Percentiles rank a stretch among this genome's conserved stretches.
phyloP scores from a whole-genome alignment of 2,113 vertebrate genomes.

The Mobula hypostoma region DNA sequence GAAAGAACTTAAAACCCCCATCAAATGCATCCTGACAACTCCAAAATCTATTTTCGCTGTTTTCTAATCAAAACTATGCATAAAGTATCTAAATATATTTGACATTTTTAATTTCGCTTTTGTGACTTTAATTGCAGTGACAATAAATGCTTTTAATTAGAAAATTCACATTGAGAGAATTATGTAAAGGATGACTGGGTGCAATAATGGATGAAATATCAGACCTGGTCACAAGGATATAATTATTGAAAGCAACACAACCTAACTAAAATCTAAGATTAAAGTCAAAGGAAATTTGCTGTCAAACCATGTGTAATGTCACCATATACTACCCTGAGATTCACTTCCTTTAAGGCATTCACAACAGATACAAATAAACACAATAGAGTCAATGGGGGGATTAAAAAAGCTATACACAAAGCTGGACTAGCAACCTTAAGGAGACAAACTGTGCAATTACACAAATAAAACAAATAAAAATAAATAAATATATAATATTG shows the following conservation, averaged over 20 bases:
- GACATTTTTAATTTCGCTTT: neutral
- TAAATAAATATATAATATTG: too few species aligned
- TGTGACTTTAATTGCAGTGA: neutral
- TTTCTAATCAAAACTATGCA: neutral
- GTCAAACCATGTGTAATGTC: too few species aligned
- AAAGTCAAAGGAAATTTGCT: neutral
- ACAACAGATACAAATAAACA: too few species aligned
- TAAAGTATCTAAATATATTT: neutral
- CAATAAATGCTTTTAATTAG: neutral
- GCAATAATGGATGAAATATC: neutral
- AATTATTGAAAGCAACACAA: neutral
- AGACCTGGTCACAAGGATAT: neutral
- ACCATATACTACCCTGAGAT: too few species aligned
- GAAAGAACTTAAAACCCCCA: neutral
- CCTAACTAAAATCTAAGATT: neutral
- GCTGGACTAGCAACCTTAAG: too few species aligned
- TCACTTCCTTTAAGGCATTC: too few species aligned
- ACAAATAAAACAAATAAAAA: too few species aligned
- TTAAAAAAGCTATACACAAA: too few species aligned
- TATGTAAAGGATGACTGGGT: neutral
- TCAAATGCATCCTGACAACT: neutral
- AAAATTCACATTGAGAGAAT: neutral
- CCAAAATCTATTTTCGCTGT: neutral
- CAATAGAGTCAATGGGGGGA: too few species aligned
- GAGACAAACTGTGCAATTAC: too few species aligned